Evolutionary conservation across 2,888 invertebrate species (phyloP).

Genomic region (Watsonalla binaria): DNA sequence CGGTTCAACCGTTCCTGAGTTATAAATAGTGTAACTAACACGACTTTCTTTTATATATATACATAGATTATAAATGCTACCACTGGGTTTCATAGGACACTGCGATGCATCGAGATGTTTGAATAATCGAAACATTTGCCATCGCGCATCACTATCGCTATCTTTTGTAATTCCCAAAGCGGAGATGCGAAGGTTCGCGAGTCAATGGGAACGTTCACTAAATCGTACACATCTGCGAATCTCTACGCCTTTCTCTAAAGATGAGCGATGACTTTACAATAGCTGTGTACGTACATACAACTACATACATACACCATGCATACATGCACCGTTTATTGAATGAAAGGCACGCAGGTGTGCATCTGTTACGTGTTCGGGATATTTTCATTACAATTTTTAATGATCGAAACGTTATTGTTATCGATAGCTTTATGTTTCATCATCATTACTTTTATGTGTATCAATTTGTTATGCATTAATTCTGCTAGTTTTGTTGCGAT

Average conservation of each 20-base stretch:
- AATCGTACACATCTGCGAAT: conserved; percentile 7
- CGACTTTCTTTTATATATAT: too few species aligned
- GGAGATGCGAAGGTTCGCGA: background rate
- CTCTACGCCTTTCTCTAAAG: conserved; percentile 20
- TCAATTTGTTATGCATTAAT: background rate
- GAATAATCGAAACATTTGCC: too few species aligned
- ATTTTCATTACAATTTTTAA: background rate
- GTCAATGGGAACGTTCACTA: background rate
- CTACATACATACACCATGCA: conserved; percentile 9
- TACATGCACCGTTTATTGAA: conserved; percentile 4
- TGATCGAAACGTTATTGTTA: background rate
- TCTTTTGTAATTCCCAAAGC: too few species aligned
- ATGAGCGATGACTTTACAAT: conserved; percentile 21
- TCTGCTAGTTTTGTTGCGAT: background rate
- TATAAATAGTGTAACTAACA: too few species aligned
- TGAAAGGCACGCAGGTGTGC: background rate
- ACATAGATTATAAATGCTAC: too few species aligned
- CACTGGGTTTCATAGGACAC: too few species aligned
- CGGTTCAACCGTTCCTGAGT: too few species aligned
- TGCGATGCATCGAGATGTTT: too few species aligned
- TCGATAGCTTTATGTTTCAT: background rate
- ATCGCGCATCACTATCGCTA: too few species aligned
- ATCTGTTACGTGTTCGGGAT: background rate
- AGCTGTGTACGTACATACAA: conserved; percentile 3
- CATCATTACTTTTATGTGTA: background rate